A percentile compares a stretch with the other conserved stretches of the same genome.
Conservation (phyloP, 2,888 invertebrate genomes). For the Polylopha cassiicola region DNA sequence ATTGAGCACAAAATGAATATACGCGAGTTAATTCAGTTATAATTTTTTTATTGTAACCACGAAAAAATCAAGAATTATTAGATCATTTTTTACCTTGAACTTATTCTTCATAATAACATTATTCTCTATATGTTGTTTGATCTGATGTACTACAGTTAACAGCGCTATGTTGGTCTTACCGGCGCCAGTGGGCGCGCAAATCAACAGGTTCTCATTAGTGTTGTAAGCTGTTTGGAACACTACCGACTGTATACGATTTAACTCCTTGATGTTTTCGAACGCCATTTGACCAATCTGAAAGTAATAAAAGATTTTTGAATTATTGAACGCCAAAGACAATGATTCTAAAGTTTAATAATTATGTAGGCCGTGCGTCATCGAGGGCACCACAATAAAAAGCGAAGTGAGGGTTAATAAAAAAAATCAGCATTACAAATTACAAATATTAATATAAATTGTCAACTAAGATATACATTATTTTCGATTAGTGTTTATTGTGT, state of each 20-base stretch:
- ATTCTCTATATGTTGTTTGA: slow-evolving; percentile 89
- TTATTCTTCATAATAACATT: slow-evolving; percentile 91
- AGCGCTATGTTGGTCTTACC: slow-evolving; percentile 99
- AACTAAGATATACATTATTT: too few species aligned
- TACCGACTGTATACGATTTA: slow-evolving; percentile 97
- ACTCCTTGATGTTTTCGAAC: slow-evolving; percentile 88
- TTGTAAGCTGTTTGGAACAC: slow-evolving; percentile 97
- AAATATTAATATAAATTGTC: too few species aligned
- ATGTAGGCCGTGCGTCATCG: too few species aligned
- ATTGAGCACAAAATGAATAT: not conserved
- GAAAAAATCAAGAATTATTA: slow-evolving; percentile 12
- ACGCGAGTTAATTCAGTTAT: too few species aligned
- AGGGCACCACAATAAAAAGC: too few species aligned
- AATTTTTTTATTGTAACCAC: not conserved
- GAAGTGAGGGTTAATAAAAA: too few species aligned
- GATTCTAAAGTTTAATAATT: too few species aligned
- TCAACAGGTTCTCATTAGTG: slow-evolving; percentile 96
- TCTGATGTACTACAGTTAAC: slow-evolving; percentile 92
- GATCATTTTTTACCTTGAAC: slow-evolving; percentile 84
- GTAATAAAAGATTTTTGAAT: slow-evolving; percentile 7
- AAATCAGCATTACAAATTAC: slow-evolving; percentile 28
- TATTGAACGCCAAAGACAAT: slow-evolving; percentile 39
- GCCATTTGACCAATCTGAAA: slow-evolving; percentile 91
- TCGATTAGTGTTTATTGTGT: not conserved
- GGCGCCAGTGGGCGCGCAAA: slow-evolving; percentile 99